Percentiles rank a stretch among this genome's conserved stretches.
phyloP scores from a whole-genome alignment of 2,888 invertebrate genomes.

The Diaprepes abbreviatus region DNA sequence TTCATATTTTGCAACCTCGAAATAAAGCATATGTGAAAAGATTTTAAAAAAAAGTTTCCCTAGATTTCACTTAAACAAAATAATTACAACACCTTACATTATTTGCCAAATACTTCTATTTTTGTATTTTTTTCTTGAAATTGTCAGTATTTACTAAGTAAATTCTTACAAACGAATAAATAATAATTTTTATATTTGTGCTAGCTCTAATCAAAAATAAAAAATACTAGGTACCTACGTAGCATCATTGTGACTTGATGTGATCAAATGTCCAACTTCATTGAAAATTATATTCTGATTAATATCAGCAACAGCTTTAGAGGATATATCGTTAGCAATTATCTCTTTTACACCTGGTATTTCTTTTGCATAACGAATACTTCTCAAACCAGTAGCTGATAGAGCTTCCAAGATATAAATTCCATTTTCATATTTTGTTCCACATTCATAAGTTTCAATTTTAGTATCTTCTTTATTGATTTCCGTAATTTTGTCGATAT shows the following conservation, averaged over 20 bases:
- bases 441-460: constrained; percentile 40
- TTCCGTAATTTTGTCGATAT: background rate
- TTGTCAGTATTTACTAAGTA: no score
- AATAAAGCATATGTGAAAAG: no score
- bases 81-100: no score
- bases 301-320: constrained; percentile 88
- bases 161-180: no score
- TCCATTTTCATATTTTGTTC: constrained; percentile 68
- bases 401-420: constrained; percentile 90
- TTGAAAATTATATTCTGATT: constrained; percentile 84
- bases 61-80: no score
- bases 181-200: no score
- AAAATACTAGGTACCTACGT: constrained; percentile 76
- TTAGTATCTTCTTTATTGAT: background rate
- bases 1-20: no score
- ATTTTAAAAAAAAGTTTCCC: no score
- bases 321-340: constrained; percentile 92
- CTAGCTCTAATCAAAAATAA: background rate
- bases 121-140: no score
- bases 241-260: constrained; percentile 88
- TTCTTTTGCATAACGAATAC: constrained; percentile 97
- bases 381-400: constrained; percentile 95
- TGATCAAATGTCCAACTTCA: constrained; percentile 80
- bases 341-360: constrained; percentile 84
- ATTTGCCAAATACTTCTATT: no score